A percentile compares a stretch with the other conserved stretches of the same genome.
Conservation (phyloP, 2,888 invertebrate species). For the Drosophila testacea region DNA sequence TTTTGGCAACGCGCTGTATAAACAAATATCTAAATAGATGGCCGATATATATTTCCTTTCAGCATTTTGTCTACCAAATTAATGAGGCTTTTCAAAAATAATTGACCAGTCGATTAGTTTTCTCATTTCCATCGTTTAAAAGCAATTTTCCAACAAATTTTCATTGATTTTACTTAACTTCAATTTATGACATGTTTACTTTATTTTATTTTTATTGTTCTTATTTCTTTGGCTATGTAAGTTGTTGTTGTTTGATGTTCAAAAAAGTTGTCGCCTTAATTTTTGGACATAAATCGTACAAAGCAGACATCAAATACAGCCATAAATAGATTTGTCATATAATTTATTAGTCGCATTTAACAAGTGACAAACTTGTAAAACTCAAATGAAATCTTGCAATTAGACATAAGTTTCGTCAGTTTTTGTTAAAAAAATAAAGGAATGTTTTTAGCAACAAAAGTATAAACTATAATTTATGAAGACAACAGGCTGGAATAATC, state of each 20-base stretch:
- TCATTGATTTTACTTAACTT: constrained; percentile 19
- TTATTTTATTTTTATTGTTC: constrained; percentile 1
- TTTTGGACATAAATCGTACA: constrained; percentile 43
- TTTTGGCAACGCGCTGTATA: constrained; percentile 63
- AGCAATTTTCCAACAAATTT: constrained; percentile 2
- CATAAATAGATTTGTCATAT: constrained; percentile 54
- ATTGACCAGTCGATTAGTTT: constrained; percentile 55
- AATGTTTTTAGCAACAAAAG: background rate
- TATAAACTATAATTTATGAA: background rate
- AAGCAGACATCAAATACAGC: constrained; percentile 28
- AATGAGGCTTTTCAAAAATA: constrained; percentile 67
- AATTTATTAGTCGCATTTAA: constrained; percentile 60
- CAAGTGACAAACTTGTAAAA: constrained; percentile 29
- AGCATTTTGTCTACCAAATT: constrained; percentile 42
- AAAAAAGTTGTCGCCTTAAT: constrained; percentile 31
- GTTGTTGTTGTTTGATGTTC: constrained; percentile 11
- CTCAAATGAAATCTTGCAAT: constrained; percentile 1
- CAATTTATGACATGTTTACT: constrained; percentile 36
- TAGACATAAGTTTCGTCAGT: constrained; percentile 14
- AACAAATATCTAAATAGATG: constrained; percentile 54
- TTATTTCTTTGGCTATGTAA: constrained; percentile 3
- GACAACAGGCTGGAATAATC: background rate
- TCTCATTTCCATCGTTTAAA: constrained; percentile 11
- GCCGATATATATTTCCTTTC: constrained; percentile 44
- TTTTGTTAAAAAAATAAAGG: background rate